Base-by-base conservation (phyloP, 2,888 invertebrate genomes). In the Ophioninae sp. region DNA sequence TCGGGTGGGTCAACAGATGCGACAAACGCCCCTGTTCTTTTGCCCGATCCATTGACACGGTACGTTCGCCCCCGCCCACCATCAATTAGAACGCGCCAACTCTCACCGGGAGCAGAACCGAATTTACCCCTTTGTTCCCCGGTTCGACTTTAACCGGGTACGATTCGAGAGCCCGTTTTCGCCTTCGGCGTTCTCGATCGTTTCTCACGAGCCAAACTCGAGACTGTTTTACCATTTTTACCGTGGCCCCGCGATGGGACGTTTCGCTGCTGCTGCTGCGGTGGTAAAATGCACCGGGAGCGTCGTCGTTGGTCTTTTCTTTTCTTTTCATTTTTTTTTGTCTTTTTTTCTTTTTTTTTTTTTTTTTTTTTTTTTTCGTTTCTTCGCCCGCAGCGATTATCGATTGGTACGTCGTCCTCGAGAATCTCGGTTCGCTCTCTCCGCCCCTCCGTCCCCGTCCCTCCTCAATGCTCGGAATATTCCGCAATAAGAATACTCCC, bases 31-130 rank as follows among this genome's bases (percentile, higher is more conserved):
- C 86, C n/a, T n/a, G 86, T 87, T 87, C 87, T 87, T 88, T 87
- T 7, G 85, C 86, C 87, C 87, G 87, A 87, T 82, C 87, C 89
- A 89, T 89, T 89, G 90, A 89, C 88, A 88, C 87, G 85, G 81
- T 81, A 84, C 84, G 87, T 7, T 10, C 7, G 41, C 41, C 41
- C 44, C 44, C 7, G 44, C 44, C 8, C 8, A 10, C 87, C 87
- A 89, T 90, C 89, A 88, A 90, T 90, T 90, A 89, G 84, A 86
- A 85, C 44, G 39, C 86, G 77, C 77, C 41, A 44, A 68, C 61
- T 64, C 78, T n/a, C 37, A 62, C 57, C 56, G 61, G 13, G 78
- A 39, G n/a, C 56, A 13, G 41, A 67, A 64, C 73, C 50, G 65
- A 68, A 56, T 78, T 21, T 23, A n/a, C 70, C 21, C 21, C 50